A percentile compares a stretch with the other conserved stretches of the same genome.
Evolutionary conservation across 2,888 invertebrate species (phyloP).

Genomic region (Parnassius apollo): DNA sequence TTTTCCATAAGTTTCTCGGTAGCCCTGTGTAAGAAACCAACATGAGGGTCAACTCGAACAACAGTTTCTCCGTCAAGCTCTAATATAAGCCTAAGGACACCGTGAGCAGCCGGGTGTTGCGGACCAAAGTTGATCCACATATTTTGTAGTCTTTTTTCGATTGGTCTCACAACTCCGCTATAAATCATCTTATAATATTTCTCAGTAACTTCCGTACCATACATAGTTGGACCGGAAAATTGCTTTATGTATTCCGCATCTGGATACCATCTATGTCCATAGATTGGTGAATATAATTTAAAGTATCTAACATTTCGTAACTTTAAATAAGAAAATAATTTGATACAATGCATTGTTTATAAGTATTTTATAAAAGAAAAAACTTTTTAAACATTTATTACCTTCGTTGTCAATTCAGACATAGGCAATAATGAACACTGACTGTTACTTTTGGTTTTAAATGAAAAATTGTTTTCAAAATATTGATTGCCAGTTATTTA

Average conservation of each 20-base stretch:
- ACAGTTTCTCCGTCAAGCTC: conserved; percentile 92
- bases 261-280: conserved; percentile 81
- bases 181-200: conserved; percentile 60
- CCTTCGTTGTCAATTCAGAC: background rate
- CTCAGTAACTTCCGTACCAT: conserved; percentile 68
- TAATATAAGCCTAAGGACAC: conserved; percentile 89
- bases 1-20: conserved; percentile 95
- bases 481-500: conserved; percentile 4
- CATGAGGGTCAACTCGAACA: conserved; percentile 89
- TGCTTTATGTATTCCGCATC: conserved; percentile 82
- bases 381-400: background rate
- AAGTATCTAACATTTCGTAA: conserved; percentile 39
- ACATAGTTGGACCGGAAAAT: conserved; percentile 81
- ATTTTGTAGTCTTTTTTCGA: conserved; percentile 83
- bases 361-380: background rate
- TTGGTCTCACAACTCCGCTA: conserved; percentile 54
- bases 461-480: background rate
- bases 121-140: conserved; percentile 92
- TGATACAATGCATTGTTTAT: conserved; percentile 6
- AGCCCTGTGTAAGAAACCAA: conserved; percentile 92
- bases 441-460: too few species aligned
- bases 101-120: conserved; percentile 95
- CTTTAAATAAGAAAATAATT: conserved; percentile 7
- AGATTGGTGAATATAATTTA: conserved; percentile 38
- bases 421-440: background rate